phyloP scores from a whole-genome alignment of 2,888 invertebrate species.

The Shargacucullia verbasci region DNA sequence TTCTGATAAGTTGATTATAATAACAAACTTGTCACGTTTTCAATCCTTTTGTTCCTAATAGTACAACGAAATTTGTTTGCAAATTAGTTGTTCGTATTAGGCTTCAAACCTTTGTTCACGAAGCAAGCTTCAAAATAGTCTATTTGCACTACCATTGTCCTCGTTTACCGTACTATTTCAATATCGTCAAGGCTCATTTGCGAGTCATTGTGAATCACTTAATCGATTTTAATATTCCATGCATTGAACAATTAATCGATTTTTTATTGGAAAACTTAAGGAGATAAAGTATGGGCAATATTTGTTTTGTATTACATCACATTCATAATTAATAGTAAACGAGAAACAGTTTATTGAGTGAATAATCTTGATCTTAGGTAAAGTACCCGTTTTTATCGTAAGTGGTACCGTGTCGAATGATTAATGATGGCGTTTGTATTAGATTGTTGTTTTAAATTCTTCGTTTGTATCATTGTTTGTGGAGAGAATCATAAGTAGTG shows the following conservation, averaged over 20 bases:
- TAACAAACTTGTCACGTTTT: slow-evolving; percentile 16
- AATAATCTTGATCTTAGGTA: slow-evolving; percentile 36
- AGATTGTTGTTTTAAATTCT: slow-evolving; percentile 18
- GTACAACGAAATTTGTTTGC: slow-evolving; percentile 9
- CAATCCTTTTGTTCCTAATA: slow-evolving; percentile 22
- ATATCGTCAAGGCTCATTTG: slow-evolving; percentile 31
- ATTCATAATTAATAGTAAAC: slow-evolving; percentile 47
- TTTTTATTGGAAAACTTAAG: slow-evolving; percentile 42
- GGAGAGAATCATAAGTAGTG: too few relatives aligned
- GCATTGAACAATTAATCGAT: slow-evolving; percentile 42
- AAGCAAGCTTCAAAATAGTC: slow-evolving; percentile 21
- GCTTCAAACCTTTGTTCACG: slow-evolving; percentile 12
- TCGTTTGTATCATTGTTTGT: not conserved
- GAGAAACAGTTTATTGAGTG: slow-evolving; percentile 29
- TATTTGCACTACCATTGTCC: slow-evolving; percentile 23
- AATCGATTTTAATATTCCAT: slow-evolving; percentile 48
- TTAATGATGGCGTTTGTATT: slow-evolving; percentile 23
- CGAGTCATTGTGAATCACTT: slow-evolving; percentile 31
- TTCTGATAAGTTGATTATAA: slow-evolving; percentile 6
- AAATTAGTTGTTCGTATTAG: slow-evolving; percentile 12
- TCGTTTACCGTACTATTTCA: slow-evolving; percentile 22
- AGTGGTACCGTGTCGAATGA: slow-evolving; percentile 14
- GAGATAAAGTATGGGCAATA: slow-evolving; percentile 53
- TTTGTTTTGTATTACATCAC: slow-evolving; percentile 66
- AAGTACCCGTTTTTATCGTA: slow-evolving; percentile 27